Percentiles rank a stretch among this genome's conserved stretches.
phyloP scores from a whole-genome alignment of 2,888 invertebrate genomes.

The Syrphus vitripennis region DNA sequence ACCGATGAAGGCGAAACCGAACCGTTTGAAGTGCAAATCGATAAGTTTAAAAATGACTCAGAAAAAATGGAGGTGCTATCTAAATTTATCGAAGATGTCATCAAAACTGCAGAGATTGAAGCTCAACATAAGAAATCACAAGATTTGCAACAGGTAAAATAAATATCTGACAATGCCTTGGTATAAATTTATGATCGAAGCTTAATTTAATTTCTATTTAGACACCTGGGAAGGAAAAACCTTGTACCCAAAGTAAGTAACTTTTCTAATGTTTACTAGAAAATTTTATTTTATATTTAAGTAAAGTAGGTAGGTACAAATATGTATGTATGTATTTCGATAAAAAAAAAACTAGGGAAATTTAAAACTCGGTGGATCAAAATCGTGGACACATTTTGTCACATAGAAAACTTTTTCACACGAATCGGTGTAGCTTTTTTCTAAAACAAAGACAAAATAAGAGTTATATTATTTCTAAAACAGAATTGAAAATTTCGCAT shows the following conservation, averaged over 20 bases:
- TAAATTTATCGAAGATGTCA: conserved; percentile 84
- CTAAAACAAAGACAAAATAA: conserved; percentile 68
- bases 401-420: conserved; percentile 77
- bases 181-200: not conserved
- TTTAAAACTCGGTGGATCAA: conserved; percentile 75
- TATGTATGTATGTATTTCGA: not conserved
- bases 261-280: not conserved
- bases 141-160: conserved; percentile 82
- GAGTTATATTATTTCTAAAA: not conserved
- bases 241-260: conserved; percentile 77
- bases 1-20: conserved; percentile 69
- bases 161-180: not conserved
- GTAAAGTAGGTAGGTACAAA: too few species aligned
- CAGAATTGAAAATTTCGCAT: not conserved
- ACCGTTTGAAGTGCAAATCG: conserved; percentile 82
- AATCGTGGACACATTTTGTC: conserved; percentile 77
- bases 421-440: conserved; percentile 77
- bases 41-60: conserved; percentile 84
- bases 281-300: not conserved
- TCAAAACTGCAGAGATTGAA: conserved; percentile 84
- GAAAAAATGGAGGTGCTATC: conserved; percentile 83
- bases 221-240: conserved; percentile 76
- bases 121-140: conserved; percentile 79
- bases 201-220: conserved; percentile 22
- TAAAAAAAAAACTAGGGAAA: conserved; percentile 74